Conservation (phyloP, 1,140 invertebrate species). For the Drosophila setifemur region DNA sequence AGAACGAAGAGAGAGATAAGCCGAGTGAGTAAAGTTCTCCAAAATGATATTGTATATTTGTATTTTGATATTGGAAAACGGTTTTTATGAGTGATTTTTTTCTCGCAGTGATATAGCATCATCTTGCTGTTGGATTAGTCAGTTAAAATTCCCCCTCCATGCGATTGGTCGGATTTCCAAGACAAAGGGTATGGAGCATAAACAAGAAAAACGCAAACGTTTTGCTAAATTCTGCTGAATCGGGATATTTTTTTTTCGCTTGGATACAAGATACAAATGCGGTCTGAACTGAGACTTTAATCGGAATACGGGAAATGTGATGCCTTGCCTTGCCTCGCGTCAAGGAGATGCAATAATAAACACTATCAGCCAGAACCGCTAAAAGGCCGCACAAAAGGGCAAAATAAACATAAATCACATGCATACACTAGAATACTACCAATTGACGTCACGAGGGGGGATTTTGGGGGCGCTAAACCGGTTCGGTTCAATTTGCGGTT, state of each 20-base stretch:
- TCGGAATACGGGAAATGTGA: conserved; percentile 10
- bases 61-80: too few relatives aligned
- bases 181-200: conserved; percentile 8
- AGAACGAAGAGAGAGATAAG: too few relatives aligned
- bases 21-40: too few relatives aligned
- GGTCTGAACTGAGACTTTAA: too few relatives aligned
- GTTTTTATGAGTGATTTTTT: too few relatives aligned
- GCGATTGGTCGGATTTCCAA: conserved; percentile 6
- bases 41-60: too few relatives aligned
- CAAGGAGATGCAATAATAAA: conserved; percentile 10
- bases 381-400: conserved; percentile 53
- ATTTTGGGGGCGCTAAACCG: background rate
- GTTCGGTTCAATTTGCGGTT: conserved; percentile 2
- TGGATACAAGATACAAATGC: too few relatives aligned
- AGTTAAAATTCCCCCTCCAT: too few relatives aligned
- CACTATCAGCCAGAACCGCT: conserved; percentile 41
- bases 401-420: conserved; percentile 57
- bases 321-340: background rate
- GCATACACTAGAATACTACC: too few relatives aligned
- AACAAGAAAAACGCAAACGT: too few relatives aligned
- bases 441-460: conserved; percentile 52
- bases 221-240: conserved; percentile 5
- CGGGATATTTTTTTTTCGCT: background rate
- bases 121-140: too few relatives aligned
- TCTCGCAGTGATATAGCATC: too few relatives aligned